These are phyloP conservation scores for Pecten maximus DNA, from an alignment of 2,888 invertebrate species.

Conservation along the genomic window DNA sequence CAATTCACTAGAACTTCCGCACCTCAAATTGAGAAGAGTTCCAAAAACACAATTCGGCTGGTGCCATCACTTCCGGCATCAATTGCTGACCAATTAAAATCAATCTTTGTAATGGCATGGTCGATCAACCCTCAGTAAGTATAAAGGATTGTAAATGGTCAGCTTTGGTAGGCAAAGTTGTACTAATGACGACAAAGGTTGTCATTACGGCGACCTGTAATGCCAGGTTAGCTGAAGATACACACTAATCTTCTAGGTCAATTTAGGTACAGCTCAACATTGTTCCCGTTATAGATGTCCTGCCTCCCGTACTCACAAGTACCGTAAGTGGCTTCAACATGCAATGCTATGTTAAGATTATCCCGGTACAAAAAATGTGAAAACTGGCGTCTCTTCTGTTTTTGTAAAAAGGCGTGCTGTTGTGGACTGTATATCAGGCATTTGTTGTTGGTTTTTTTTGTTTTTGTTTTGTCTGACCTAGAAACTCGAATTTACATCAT, in stretches of 20 bases:
- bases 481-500: too few relatives aligned
- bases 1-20: neutral
- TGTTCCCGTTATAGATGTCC: neutral
- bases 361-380: neutral
- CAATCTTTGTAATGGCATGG: slow-evolving; percentile 13
- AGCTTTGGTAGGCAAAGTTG: neutral
- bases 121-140: slow-evolving; percentile 15
- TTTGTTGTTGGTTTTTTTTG: too few relatives aligned
- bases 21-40: neutral
- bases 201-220: neutral
- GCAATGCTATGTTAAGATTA: neutral
- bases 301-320: neutral
- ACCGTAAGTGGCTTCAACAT: neutral
- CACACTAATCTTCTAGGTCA: neutral
- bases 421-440: too few relatives aligned
- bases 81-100: slow-evolving; percentile 30
- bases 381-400: neutral
- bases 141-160: slow-evolving; percentile 3
- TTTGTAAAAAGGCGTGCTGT: neutral
- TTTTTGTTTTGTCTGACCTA: too few relatives aligned
- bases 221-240: neutral
- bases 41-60: neutral
- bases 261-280: neutral
- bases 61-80: slow-evolving; percentile 18
- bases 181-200: neutral